phyloP scores from a whole-genome alignment of 1,140 invertebrate genomes.

The Pseudoatta argentina region DNA sequence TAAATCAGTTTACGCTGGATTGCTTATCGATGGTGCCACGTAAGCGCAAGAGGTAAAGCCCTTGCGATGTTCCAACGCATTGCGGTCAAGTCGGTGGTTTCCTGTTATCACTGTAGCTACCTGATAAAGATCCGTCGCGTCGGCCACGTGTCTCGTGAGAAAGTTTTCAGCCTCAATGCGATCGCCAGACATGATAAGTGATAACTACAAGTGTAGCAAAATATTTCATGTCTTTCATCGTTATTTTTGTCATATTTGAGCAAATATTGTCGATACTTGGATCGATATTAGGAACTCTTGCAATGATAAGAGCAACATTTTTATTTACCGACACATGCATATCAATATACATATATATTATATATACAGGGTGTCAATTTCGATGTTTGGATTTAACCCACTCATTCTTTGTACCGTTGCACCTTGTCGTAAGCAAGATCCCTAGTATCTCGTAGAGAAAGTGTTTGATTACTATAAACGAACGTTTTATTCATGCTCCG shows the following conservation, averaged over 20 bases:
- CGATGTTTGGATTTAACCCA: not conserved
- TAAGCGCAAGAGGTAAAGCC: constrained; percentile 55
- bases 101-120: constrained; percentile 51
- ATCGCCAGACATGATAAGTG: constrained; percentile 23
- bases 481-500: constrained; percentile 57
- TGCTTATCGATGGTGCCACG: constrained; percentile 73
- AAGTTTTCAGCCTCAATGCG: constrained; percentile 63
- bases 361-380: too few species aligned
- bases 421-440: constrained; percentile 28
- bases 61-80: constrained; percentile 33
- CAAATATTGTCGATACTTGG: not conserved
- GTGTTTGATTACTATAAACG: constrained; percentile 42
- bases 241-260: not conserved
- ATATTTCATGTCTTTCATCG: not conserved
- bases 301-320: not conserved
- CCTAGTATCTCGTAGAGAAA: constrained; percentile 55
- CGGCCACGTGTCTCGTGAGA: constrained; percentile 72
- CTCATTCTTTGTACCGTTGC: not conserved
- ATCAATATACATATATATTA: not conserved
- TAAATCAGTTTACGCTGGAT: constrained; percentile 75
- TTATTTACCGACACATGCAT: not conserved
- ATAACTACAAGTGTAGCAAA: not conserved
- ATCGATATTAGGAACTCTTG: not conserved
- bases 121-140: constrained; percentile 51
- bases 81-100: constrained; percentile 49